A percentile compares a stretch with the other conserved stretches of the same genome.
These are phyloP conservation scores for Xenopus laevis DNA, from an alignment of 2,113 vertebrate species.

Conservation along the genomic window DNA sequence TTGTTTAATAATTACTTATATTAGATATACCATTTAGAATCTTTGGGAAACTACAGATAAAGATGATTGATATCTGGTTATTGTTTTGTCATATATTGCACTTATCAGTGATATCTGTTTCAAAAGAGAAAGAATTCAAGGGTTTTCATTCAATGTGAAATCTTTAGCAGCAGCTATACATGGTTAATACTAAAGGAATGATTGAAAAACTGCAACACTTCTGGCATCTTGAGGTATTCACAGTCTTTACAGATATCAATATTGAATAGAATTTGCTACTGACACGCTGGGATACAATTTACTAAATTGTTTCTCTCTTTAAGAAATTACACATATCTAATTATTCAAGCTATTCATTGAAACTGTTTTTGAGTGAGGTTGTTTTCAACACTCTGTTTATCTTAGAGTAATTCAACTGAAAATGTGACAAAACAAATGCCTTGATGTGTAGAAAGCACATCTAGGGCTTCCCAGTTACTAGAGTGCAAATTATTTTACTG, in stretches of 20 bases:
- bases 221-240: neutral
- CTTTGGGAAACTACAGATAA: no score
- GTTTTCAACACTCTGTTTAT: neutral
- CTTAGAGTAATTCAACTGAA: neutral
- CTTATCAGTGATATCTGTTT: no score
- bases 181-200: no score
- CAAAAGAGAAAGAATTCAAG: no score
- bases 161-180: no score
- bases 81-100: no score
- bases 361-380: neutral
- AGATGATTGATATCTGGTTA: no score
- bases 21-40: no score
- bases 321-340: slow-evolving; percentile 5
- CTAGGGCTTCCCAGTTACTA: neutral
- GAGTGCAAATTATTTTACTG: neutral
- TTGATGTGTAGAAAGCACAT: neutral
- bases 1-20: no score
- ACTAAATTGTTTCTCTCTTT: neutral
- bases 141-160: no score
- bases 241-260: neutral
- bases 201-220: no score
- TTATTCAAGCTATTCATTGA: neutral
- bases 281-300: neutral
- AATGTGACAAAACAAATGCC: neutral
- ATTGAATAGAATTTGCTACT: neutral